A percentile compares a stretch with the other conserved stretches of the same genome.
phyloP scores from a whole-genome alignment of 1,140 invertebrate genomes.

The Formica exsecta region DNA sequence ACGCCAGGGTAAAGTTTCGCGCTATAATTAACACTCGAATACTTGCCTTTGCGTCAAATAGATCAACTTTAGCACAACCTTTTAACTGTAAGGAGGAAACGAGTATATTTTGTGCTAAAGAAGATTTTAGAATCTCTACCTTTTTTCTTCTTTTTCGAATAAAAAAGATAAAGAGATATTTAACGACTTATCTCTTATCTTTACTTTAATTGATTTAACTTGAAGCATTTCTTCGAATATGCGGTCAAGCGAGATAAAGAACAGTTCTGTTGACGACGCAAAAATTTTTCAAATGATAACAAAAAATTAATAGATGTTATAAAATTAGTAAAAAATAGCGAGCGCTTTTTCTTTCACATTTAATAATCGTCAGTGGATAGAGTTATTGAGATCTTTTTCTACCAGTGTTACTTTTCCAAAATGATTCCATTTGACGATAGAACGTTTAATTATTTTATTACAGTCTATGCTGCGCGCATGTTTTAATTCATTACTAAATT shows the following conservation, averaged over 20 bases:
- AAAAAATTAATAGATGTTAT: not conserved
- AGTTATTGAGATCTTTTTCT: not conserved
- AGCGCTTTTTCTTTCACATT: not conserved
- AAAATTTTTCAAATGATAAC: not conserved
- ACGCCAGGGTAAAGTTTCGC: not conserved
- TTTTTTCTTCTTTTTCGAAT: no score
- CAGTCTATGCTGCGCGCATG: not conserved
- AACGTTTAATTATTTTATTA: not conserved
- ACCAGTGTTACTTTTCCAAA: not conserved
- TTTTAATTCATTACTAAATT: conserved; percentile 1
- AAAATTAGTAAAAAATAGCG: not conserved
- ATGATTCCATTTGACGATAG: not conserved
- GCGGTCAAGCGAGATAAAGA: not conserved
- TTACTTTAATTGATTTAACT: not conserved
- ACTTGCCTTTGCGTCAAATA: not conserved
- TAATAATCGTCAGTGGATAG: not conserved
- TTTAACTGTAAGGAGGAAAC: no score
- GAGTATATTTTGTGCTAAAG: no score
- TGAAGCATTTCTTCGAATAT: not conserved
- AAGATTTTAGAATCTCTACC: no score
- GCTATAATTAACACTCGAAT: conserved; percentile 19
- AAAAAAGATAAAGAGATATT: not conserved
- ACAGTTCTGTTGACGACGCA: not conserved
- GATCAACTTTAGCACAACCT: not conserved
- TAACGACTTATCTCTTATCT: not conserved